These are phyloP conservation scores for Falcunculus frontatus DNA, from an alignment of 2,113 vertebrate genomes.

Conservation along the genomic window DNA sequence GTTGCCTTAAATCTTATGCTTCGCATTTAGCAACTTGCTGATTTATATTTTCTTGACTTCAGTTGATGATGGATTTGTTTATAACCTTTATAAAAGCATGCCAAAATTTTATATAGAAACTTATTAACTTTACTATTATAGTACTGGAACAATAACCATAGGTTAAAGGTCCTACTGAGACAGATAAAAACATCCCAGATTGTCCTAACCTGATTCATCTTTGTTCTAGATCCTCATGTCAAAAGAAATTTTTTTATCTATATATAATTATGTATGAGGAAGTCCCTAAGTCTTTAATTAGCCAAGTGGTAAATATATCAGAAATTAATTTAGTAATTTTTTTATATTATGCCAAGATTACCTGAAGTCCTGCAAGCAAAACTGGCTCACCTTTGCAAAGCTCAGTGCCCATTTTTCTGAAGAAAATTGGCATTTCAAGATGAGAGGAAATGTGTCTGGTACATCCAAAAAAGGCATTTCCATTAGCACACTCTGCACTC, in stretches of 20 bases:
- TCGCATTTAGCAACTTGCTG: not conserved
- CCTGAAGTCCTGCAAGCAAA: not conserved
- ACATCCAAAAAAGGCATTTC: not conserved
- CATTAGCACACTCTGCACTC: not conserved
- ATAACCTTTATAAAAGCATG: not conserved
- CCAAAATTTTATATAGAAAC: not conserved
- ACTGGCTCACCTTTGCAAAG: not conserved
- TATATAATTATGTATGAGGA: not conserved
- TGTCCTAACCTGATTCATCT: not conserved
- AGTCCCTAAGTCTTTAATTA: not conserved
- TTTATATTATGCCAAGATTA: not conserved
- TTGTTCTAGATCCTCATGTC: not conserved
- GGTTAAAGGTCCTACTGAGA: not conserved
- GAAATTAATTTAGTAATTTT: not conserved
- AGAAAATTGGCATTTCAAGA: not conserved
- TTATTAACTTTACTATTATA: not conserved
- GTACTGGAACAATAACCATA: not conserved
- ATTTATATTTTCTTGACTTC: not conserved
- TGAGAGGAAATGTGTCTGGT: not conserved
- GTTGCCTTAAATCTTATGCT: not conserved
- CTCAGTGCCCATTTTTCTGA: not conserved
- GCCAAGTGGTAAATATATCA: not conserved
- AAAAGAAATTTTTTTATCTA: not conserved
- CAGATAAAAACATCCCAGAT: not conserved
- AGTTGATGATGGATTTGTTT: not conserved